phyloP scores from a whole-genome alignment of 2,797 vertebrate species.

The Phylloscopus collybita region DNA sequence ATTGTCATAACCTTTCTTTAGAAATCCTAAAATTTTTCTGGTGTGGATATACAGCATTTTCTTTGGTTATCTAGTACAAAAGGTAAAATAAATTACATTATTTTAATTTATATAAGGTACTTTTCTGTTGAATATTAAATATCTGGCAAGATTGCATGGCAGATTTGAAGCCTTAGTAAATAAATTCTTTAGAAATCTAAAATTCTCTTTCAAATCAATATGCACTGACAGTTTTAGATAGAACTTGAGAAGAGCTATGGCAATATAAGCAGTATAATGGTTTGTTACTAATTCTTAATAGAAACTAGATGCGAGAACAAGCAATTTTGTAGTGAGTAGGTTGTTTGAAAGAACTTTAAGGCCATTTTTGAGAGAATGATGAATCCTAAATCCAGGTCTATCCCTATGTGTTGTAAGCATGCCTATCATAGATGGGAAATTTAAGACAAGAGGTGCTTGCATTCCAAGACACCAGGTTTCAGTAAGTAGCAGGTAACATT shows the following conservation, averaged over 20 bases:
- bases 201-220: neutral
- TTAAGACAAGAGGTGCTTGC: neutral
- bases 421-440: neutral
- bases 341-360: neutral
- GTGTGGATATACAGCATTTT: neutral
- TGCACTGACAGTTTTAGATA: neutral
- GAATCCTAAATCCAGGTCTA: neutral
- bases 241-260: neutral
- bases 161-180: neutral
- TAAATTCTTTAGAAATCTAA: neutral
- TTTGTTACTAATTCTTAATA: neutral
- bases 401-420: neutral
- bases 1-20: neutral
- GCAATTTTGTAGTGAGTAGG: neutral
- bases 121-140: neutral
- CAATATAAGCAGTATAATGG: neutral
- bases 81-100: neutral
- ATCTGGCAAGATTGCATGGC: neutral
- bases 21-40: neutral
- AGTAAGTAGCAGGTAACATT: neutral
- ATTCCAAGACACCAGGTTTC: neutral
- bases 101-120: neutral
- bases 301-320: neutral
- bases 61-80: neutral
- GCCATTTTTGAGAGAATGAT: neutral